A percentile compares a stretch with the other conserved stretches of the same genome.
Evolutionary conservation across 2,888 invertebrate species (phyloP).

Genomic region (Euphydryas editha): DNA sequence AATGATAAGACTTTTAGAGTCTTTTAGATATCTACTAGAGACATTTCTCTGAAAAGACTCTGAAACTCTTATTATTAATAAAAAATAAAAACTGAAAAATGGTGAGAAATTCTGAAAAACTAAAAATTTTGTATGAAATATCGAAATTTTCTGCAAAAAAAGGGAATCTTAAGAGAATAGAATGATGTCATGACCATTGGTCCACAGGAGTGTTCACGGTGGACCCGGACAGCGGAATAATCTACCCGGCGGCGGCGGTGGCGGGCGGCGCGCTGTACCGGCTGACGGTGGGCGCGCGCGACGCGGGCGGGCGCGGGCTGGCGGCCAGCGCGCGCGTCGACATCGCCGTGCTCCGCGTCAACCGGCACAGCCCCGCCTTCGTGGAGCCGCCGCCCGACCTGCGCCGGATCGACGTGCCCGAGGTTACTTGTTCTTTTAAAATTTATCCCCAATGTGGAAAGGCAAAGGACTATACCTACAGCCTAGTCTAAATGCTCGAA

Average conservation of each 20-base stretch:
- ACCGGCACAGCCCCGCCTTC: conserved; percentile 92
- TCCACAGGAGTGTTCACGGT: conserved; percentile 88
- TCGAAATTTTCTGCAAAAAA: too few relatives aligned
- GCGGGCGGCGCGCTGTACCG: conserved; percentile 82
- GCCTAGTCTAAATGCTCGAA: too few relatives aligned
- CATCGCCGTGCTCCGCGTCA: conserved; percentile 90
- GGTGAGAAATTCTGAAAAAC: too few relatives aligned
- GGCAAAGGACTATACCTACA: too few relatives aligned
- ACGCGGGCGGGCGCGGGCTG: conserved; percentile 87
- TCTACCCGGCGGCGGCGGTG: conserved; percentile 90
- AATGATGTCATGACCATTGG: not conserved
- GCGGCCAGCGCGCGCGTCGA: conserved; percentile 88
- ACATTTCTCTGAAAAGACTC: too few relatives aligned
- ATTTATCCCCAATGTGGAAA: too few relatives aligned
- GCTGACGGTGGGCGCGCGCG: conserved; percentile 89
- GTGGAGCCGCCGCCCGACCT: conserved; percentile 89
- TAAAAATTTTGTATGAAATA: too few relatives aligned
- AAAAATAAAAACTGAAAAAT: too few relatives aligned
- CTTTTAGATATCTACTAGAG: too few relatives aligned
- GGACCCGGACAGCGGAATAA: conserved; percentile 90
- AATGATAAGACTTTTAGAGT: too few relatives aligned
- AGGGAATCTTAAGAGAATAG: too few relatives aligned
- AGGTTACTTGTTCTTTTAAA: conserved; percentile 78
- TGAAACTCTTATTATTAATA: too few relatives aligned
- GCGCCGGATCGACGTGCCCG: conserved; percentile 90